phyloP scores from a whole-genome alignment of 2,888 invertebrate genomes.

The Spicauda simplicius region DNA sequence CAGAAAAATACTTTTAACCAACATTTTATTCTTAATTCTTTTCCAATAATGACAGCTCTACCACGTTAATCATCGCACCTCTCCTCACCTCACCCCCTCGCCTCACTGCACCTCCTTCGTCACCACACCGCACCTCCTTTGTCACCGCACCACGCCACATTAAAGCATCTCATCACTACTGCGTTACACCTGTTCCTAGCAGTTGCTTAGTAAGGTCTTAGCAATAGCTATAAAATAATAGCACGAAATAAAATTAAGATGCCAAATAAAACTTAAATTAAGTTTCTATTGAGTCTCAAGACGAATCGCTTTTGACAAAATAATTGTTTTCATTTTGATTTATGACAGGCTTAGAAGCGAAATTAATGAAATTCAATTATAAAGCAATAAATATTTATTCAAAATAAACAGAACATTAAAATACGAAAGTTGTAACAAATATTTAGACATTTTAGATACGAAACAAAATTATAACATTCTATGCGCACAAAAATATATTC shows the following conservation, averaged over 20 bases:
- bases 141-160: too few species aligned
- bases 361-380: constrained; percentile 5
- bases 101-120: too few species aligned
- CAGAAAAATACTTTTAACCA: too few species aligned
- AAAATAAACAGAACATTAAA: background rate
- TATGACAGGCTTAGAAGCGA: background rate
- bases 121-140: too few species aligned
- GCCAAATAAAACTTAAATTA: constrained; percentile 6
- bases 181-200: too few species aligned
- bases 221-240: too few species aligned
- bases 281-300: background rate
- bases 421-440: background rate
- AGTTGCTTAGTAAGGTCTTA: too few species aligned
- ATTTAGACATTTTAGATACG: background rate
- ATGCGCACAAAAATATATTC: background rate
- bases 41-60: too few species aligned
- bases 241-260: background rate
- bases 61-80: too few species aligned
- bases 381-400: constrained; percentile 1
- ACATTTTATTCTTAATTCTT: too few species aligned
- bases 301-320: background rate
- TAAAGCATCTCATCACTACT: too few species aligned
- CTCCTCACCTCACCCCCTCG: too few species aligned
- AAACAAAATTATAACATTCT: background rate
- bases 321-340: constrained; percentile 9